Conservation (phyloP, 2,797 vertebrate species). For the Eleutherodactylus coqui region DNA sequence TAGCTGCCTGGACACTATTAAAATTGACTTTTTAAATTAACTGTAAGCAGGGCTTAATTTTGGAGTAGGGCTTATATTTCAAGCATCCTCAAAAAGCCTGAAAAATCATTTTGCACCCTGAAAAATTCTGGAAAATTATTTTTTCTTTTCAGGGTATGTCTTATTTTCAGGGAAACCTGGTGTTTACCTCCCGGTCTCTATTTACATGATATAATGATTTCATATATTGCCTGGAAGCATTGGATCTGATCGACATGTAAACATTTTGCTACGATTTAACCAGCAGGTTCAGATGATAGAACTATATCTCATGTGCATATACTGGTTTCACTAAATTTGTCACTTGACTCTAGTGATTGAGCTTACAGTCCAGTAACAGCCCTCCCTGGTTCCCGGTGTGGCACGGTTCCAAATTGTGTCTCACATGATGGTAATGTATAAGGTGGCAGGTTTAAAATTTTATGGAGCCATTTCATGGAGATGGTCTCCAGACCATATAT, state of each 20-base stretch:
- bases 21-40: too few relatives aligned
- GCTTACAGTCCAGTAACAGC: background rate
- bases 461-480: conserved; percentile 7
- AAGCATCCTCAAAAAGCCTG: too few relatives aligned
- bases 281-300: background rate
- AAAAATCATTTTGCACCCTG: too few relatives aligned
- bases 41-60: too few relatives aligned
- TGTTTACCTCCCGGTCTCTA: too few relatives aligned
- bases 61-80: too few relatives aligned
- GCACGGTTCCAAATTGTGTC: background rate
- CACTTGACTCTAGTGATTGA: background rate
- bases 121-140: too few relatives aligned
- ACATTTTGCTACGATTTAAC: background rate
- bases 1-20: too few relatives aligned
- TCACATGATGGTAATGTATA: background rate
- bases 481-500: conserved; percentile 21
- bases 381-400: background rate
- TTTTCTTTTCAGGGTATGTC: too few relatives aligned
- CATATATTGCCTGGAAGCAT: background rate
- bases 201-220: background rate
- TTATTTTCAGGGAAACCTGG: too few relatives aligned
- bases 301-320: background rate
- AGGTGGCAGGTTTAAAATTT: background rate
- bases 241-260: background rate
- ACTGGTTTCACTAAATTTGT: background rate